Base-by-base conservation (phyloP, 2,797 vertebrate species). In the Graptemys geographica region DNA sequence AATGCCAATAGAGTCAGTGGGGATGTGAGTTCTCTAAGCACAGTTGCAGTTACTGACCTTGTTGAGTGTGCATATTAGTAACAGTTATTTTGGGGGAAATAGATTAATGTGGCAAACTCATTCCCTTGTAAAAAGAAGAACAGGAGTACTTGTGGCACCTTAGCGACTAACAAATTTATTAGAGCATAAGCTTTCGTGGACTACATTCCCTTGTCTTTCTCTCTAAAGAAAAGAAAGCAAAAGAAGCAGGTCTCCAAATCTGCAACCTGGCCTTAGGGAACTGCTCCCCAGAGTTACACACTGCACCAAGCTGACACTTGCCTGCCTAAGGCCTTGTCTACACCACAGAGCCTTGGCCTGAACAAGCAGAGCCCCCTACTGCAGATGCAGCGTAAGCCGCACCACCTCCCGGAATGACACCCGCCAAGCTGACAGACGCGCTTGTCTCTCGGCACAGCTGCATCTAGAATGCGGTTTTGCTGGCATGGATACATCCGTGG, bases 401-500 rank as follows among this genome's bases (percentile, higher is more conserved):
- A 2, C 15, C 62, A 18, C 62, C 8, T 3, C 62, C 62, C 62
- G 5, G 62, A 16, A 31, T 7, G 33, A 21, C n/a, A 23, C 5
- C 21, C 2, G n/a, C n/a, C 65, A 23, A 11, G n/a, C 65, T 8
- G 19, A 37, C 33, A 37, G 33, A n/a, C 9, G 19, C 18, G 3
- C 18, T 11, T 10, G 18, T 69, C 8, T n/a, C 65, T 21, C 3
- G 1, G 5, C 65, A 37, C 33, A 21, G 65, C 65, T 37, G 65
- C n/a, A 3, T 11, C 18, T 5, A 21, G 18, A n/a, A 5, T 11
- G n/a, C 9, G 18, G 33, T 18, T 65, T 65, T 65, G 62, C 62
- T 1, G 4, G 19, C 65, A 37, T 18, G 19, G 62, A 10, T 37
- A 23, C n/a, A 19, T 3, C n/a, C n/a, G 2, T 18, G 2, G n/a